Evolutionary conservation across 2,888 invertebrate genomes (phyloP).

Genomic region (Torymus aiolomorphi): DNA sequence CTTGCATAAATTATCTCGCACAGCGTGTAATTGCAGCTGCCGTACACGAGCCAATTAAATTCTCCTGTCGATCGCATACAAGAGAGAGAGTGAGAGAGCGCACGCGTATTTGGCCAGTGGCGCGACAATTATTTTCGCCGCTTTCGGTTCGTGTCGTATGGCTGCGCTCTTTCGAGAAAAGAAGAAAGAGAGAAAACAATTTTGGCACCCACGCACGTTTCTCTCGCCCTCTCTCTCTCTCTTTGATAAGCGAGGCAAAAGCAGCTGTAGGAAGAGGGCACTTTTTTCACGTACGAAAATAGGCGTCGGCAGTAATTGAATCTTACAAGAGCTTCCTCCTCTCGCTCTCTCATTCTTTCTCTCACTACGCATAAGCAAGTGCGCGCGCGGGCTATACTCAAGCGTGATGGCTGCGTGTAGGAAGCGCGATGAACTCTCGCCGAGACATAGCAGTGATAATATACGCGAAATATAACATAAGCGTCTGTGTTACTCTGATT

Average conservation of each 20-base stretch:
- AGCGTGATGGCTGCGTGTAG: background rate
- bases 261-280: background rate
- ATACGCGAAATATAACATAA: no score
- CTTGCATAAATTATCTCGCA: slow-evolving; percentile 44
- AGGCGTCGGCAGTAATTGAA: background rate
- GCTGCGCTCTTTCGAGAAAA: no score
- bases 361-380: background rate
- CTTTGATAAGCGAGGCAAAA: no score
- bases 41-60: background rate
- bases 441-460: no score
- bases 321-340: background rate
- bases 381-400: background rate
- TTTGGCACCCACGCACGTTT: background rate
- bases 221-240: no score
- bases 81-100: no score
- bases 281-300: slow-evolving; percentile 11
- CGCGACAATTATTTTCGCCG: background rate
- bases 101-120: background rate
- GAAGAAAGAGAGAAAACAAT: no score
- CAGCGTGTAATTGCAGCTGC: slow-evolving; percentile 19
- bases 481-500: no score
- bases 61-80: background rate
- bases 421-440: no score
- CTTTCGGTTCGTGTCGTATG: no score
- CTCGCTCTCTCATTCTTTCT: background rate